These are phyloP conservation scores for Caenorhabditis doughertyi DNA, from an alignment of 2,888 invertebrate species.

Conservation along the genomic window DNA sequence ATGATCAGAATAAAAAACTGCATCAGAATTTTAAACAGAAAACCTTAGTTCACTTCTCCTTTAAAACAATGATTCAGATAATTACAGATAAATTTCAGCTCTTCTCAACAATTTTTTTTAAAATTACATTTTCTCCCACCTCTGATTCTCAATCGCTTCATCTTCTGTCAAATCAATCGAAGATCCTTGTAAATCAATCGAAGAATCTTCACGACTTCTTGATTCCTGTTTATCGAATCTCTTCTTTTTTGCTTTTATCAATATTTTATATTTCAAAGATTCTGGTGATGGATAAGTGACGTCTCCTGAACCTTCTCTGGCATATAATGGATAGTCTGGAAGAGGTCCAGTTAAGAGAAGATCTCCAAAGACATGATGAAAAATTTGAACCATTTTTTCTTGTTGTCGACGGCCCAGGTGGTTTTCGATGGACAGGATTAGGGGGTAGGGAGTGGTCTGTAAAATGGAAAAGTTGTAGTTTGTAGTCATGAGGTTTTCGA, in stretches of 20 bases:
- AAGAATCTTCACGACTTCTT: constrained; percentile 47
- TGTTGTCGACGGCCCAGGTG: constrained; percentile 88
- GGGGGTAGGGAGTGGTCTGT: constrained; percentile 94
- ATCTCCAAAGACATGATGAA: constrained; percentile 75
- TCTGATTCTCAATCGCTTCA: constrained; percentile 51
- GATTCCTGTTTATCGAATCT: constrained; percentile 58
- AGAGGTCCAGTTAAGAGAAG: constrained; percentile 72
- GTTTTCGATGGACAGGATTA: constrained; percentile 98
- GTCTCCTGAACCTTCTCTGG: constrained; percentile 31
- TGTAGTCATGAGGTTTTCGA: background rate
- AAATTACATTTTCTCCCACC: no score
- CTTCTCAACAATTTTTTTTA: no score
- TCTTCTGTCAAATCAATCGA: constrained; percentile 58
- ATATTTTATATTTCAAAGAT: constrained; percentile 75
- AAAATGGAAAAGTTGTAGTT: background rate
- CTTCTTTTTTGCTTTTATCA: constrained; percentile 76
- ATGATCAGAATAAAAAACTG: no score
- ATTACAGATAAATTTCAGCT: no score
- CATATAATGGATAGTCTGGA: constrained; percentile 72
- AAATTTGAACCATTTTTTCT: constrained; percentile 75
- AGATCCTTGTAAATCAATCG: constrained; percentile 44
- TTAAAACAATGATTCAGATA: no score
- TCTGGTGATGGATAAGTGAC: constrained; percentile 74
- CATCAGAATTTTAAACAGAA: no score
- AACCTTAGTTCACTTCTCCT: no score